Conservation (phyloP, 2,113 vertebrate species). For the Polypterus bichir region DNA sequence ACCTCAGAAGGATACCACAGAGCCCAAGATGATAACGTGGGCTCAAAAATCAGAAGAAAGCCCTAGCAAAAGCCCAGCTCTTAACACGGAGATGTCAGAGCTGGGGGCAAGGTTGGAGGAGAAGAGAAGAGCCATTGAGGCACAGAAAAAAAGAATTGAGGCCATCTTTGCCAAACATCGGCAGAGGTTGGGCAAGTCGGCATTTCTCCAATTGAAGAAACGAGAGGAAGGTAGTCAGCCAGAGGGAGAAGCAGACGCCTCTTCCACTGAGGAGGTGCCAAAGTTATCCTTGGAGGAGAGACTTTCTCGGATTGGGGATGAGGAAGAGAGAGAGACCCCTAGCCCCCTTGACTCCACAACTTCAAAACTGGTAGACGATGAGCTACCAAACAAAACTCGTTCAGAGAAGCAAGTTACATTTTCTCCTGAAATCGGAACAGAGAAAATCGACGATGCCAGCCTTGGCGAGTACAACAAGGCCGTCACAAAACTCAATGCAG, state of each 20-base stretch:
- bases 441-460: constrained; percentile 41
- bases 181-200: constrained; percentile 72
- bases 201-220: constrained; percentile 71
- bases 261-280: constrained; percentile 35
- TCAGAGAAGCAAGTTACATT: constrained; percentile 55
- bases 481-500: constrained; percentile 71
- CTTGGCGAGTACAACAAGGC: constrained; percentile 79
- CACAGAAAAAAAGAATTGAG: constrained; percentile 84
- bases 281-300: constrained; percentile 41
- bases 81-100: constrained; percentile 71
- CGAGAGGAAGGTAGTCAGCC: constrained; percentile 37
- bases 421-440: constrained; percentile 48
- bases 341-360: constrained; percentile 6
- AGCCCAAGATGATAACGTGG: constrained; percentile 36
- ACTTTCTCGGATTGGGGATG: constrained; percentile 43
- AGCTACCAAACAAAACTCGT: constrained; percentile 19
- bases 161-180: constrained; percentile 85
- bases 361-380: constrained; percentile 24
- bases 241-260: constrained; percentile 22
- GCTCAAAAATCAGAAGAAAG: constrained; percentile 53
- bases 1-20: constrained; percentile 15
- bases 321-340: constrained; percentile 32
- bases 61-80: constrained; percentile 54
- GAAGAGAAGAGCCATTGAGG: constrained; percentile 80
- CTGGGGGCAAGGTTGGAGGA: constrained; percentile 72